These are phyloP conservation scores for Tympanoctomys barrerae DNA, from an alignment of 2,797 vertebrate genomes.

Conservation along the genomic window DNA sequence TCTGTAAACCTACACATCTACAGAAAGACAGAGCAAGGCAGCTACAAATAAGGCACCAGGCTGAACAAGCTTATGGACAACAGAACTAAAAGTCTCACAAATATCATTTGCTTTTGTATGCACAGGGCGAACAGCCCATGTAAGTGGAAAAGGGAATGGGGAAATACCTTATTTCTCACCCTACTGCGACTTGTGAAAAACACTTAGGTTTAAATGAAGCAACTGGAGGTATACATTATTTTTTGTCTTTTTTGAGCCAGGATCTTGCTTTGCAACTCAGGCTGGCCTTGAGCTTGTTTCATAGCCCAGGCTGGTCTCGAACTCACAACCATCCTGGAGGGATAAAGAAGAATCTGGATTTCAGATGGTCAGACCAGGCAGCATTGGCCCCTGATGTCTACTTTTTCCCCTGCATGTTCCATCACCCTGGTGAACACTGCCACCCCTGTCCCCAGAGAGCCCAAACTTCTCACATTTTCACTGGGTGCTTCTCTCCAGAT, in stretches of 20 bases:
- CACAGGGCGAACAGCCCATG: fast-evolving
- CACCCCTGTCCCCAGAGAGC: neutral
- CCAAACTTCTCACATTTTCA: neutral
- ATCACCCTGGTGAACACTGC: neutral
- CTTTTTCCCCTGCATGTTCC: too few relatives aligned
- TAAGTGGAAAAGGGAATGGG: neutral
- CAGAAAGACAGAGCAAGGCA: neutral
- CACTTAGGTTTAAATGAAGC: neutral
- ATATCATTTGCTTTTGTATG: neutral
- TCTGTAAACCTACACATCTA: neutral
- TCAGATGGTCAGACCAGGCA: neutral
- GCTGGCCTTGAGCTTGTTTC: too few relatives aligned
- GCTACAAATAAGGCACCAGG: neutral
- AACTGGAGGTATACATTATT: too few relatives aligned
- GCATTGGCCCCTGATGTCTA: too few relatives aligned
- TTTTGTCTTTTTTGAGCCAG: too few relatives aligned
- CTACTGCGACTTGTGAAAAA: neutral
- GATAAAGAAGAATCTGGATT: neutral
- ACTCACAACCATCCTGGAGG: too few relatives aligned
- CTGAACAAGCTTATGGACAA: neutral
- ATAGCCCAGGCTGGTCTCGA: too few relatives aligned
- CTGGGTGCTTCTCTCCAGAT: neutral
- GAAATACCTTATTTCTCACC: neutral
- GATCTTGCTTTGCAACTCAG: too few relatives aligned
- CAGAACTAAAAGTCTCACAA: neutral